These are phyloP conservation scores for Nymphalis urticae DNA, from an alignment of 2,888 invertebrate genomes.

Conservation along the genomic window DNA sequence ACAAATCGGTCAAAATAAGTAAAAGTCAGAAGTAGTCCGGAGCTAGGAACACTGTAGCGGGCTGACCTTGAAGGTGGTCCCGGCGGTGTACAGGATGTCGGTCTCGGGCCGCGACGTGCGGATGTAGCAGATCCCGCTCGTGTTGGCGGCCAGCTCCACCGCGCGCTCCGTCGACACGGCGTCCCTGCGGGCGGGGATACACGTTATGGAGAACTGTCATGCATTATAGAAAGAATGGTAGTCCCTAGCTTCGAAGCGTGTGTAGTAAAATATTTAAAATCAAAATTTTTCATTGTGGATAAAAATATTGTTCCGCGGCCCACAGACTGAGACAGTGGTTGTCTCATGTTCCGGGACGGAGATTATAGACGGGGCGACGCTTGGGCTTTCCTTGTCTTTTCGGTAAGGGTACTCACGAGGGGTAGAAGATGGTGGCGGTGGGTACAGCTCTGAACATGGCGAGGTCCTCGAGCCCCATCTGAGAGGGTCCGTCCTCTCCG, in stretches of 20 bases:
- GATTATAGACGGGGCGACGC: too few species aligned
- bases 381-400: too few species aligned
- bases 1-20: too few species aligned
- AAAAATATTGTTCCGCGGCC: too few species aligned
- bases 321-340: too few species aligned
- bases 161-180: constrained; percentile 97
- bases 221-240: too few species aligned
- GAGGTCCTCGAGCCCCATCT: constrained; percentile 99
- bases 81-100: constrained; percentile 90
- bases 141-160: constrained; percentile 97
- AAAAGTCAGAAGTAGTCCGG: too few species aligned
- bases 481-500: constrained; percentile 99
- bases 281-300: too few species aligned
- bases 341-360: too few species aligned
- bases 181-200: constrained; percentile 79
- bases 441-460: constrained; percentile 97
- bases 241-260: too few species aligned
- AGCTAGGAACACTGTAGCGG: background rate
- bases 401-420: constrained; percentile 66
- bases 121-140: constrained; percentile 96
- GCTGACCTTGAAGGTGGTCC: constrained; percentile 88
- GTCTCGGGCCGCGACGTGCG: constrained; percentile 97
- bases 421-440: constrained; percentile 89
- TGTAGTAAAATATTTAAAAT: too few species aligned
- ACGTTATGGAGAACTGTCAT: too few species aligned